Base-by-base conservation (phyloP, 1,140 invertebrate species). In the Aphelinus certus region DNA sequence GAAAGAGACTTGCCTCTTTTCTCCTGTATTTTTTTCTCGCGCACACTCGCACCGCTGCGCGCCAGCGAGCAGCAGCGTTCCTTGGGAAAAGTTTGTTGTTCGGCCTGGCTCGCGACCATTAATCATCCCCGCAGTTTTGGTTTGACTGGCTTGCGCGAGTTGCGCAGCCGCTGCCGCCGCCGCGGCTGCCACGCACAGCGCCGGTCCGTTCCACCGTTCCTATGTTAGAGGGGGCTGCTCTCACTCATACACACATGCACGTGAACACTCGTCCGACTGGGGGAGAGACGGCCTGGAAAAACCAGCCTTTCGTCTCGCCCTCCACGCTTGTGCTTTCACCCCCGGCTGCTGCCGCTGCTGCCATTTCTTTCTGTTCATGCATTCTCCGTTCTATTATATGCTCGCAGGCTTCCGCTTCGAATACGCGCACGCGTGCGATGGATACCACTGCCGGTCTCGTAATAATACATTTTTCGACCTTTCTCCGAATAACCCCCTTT, bases 71-170 rank as follows among this genome's bases (percentile, higher is more conserved):
- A 43, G 57, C 10, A 4, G 63, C 63, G 84, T 87, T 87, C 84
- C 84, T 88, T 90, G 89, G 89, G 89, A 90, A 90, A 90, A 90
- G 88, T 90, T 90, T 90, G 89, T 90, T 90, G 90, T 90, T 90
- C 89, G 90, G 80, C 83, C 81, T 79, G 81, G 81, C 85, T 85
- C 87, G 86, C 86, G 85, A 89, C 88, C 90, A 91, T 90, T 91
- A 91, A 91, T 91, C 89, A 90, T 89, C 88, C 85, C 85, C 53
- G 71, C 88, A 89, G 89, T 90, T 90, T 90, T 88, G 88, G 89
- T 89, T 89, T 90, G 89, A 90, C 89, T 90, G 88, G 89, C 89
- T 88, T 82, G 88, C 64, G 71, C 71, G 61, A 68, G 65, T 56
- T 79, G 77, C 73, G 73, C 74, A 43, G 71, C 66, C 46, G 46